Percentiles rank a stretch among this genome's conserved stretches.
Conservation (phyloP, 2,888 invertebrate genomes). For the Lasioglossum figueresi region DNA sequence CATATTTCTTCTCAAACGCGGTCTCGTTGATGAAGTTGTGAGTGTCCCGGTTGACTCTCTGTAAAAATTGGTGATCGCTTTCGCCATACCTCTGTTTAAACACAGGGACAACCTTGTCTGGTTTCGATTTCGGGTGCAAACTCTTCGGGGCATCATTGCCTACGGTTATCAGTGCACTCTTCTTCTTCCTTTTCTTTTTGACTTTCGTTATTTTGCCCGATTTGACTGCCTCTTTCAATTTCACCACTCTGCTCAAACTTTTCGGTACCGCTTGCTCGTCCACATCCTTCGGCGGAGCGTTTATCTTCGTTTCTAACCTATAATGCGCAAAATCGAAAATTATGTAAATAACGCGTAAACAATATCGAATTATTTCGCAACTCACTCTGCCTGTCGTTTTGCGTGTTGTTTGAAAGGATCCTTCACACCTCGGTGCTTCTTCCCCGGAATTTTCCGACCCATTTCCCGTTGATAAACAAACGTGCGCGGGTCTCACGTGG, state of each 20-base stretch:
- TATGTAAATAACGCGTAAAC: conserved; percentile 56
- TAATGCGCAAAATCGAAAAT: conserved; percentile 35
- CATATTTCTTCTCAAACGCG: conserved; percentile 87
- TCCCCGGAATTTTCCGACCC: conserved; percentile 92
- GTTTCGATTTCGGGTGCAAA: conserved; percentile 74
- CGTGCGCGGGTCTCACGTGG: conserved; percentile 41
- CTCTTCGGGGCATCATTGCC: conserved; percentile 60
- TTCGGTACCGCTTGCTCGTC: conserved; percentile 91
- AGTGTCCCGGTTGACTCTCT: conserved; percentile 88
- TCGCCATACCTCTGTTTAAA: conserved; percentile 88
- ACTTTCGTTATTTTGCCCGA: conserved; percentile 81
- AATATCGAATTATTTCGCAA: conserved; percentile 47
- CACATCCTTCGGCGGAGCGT: conserved; percentile 89
- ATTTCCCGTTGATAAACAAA: conserved; percentile 80
- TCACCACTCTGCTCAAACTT: conserved; percentile 88
- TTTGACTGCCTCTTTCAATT: conserved; percentile 85
- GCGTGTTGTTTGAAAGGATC: conserved; percentile 91
- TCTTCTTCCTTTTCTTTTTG: conserved; percentile 78
- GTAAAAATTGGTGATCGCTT: conserved; percentile 87
- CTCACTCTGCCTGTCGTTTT: conserved; percentile 87
- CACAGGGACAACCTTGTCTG: conserved; percentile 85
- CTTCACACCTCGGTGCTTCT: conserved; percentile 91
- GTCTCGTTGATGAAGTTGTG: conserved; percentile 87
- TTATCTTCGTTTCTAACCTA: conserved; percentile 90
- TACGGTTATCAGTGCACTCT: conserved; percentile 74